Conservation (phyloP, 2,888 invertebrate genomes). For the Pterobdella sp. region DNA sequence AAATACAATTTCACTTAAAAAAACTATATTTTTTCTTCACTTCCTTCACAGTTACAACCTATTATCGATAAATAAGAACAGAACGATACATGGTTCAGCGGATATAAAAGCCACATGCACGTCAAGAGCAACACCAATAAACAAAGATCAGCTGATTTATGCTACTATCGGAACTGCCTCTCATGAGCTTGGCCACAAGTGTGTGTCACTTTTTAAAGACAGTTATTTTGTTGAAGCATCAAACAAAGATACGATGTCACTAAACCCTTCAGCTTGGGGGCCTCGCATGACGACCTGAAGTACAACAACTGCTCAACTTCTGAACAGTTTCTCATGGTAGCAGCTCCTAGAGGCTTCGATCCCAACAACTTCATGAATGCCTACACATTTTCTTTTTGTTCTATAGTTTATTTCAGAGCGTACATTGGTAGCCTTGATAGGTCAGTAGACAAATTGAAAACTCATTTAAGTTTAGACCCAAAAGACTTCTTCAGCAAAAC, state of each 20-base stretch:
- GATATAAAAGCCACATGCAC: slow-evolving; percentile 27
- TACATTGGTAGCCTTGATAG: slow-evolving; percentile 25
- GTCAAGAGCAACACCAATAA: slow-evolving; percentile 25
- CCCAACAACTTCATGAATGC: slow-evolving; percentile 34
- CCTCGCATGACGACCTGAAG: slow-evolving; percentile 39
- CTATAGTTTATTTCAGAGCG: slow-evolving; percentile 34
- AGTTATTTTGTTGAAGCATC: not conserved
- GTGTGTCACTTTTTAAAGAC: not conserved
- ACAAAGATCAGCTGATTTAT: slow-evolving; percentile 31
- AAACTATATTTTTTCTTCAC: slow-evolving; percentile 14
- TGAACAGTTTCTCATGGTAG: slow-evolving; percentile 41
- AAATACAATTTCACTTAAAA: no score
- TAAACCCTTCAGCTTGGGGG: slow-evolving; percentile 37
- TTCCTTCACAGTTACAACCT: not conserved
- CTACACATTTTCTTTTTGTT: slow-evolving; percentile 40
- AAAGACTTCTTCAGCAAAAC: no score
- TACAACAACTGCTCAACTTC: slow-evolving; percentile 33
- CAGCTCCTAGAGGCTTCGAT: slow-evolving; percentile 34
- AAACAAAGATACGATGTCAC: not conserved
- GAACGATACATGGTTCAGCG: slow-evolving; percentile 25
- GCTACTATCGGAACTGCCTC: slow-evolving; percentile 35
- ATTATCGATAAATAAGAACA: not conserved
- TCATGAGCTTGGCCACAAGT: slow-evolving; percentile 41
- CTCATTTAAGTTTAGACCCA: not conserved
- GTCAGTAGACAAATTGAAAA: slow-evolving; percentile 1